phyloP scores from a whole-genome alignment of 2,113 vertebrate genomes.

The Rissa tridactyla region DNA sequence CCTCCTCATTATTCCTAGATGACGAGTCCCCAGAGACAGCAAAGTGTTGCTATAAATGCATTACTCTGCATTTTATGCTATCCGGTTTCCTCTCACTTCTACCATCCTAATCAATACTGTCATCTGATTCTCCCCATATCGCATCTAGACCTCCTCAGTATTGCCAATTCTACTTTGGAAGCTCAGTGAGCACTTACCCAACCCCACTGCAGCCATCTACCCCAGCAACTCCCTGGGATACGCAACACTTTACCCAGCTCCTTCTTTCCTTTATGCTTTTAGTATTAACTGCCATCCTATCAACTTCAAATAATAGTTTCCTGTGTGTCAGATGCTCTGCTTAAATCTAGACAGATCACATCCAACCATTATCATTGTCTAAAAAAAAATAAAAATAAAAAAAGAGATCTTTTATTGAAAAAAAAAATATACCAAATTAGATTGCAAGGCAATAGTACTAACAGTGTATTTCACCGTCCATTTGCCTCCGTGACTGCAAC shows the following conservation, averaged over 20 bases:
- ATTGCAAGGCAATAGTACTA: neutral
- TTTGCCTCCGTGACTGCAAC: neutral
- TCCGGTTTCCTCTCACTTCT: neutral
- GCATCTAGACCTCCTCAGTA: neutral
- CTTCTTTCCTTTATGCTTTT: neutral
- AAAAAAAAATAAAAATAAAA: neutral
- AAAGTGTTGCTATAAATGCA: neutral
- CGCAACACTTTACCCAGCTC: accelerated
- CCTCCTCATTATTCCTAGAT: neutral
- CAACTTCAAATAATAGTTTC: neutral
- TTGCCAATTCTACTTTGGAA: neutral
- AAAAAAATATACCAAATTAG: too few relatives aligned
- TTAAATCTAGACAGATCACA: neutral
- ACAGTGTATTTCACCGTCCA: accelerated
- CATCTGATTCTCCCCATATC: neutral
- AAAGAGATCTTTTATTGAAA: neutral
- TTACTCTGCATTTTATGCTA: neutral
- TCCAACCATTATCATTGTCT: neutral
- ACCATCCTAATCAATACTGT: neutral
- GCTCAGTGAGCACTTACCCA: neutral
- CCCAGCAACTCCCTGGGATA: neutral
- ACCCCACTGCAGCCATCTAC: accelerated
- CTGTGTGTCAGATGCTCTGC: neutral
- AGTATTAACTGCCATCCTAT: neutral
- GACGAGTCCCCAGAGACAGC: neutral